Conservation (phyloP, 2,797 vertebrate species). For the Trichosurus vulpecula region DNA sequence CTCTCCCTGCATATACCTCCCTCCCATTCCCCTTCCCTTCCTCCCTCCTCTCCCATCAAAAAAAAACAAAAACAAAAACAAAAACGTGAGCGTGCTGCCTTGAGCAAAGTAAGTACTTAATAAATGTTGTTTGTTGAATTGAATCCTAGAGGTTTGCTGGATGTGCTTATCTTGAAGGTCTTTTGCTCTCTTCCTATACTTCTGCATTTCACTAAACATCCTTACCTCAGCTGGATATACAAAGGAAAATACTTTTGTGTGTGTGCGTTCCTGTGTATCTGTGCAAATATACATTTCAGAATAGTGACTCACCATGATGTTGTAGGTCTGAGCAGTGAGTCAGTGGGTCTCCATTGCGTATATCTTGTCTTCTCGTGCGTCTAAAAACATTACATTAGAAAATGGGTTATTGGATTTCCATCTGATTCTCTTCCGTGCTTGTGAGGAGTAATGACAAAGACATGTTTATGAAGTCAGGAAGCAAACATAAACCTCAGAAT, state of each 20-base stretch:
- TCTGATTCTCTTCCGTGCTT: neutral
- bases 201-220: neutral
- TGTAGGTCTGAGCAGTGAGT: constrained; percentile 98
- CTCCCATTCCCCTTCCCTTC: too few species aligned
- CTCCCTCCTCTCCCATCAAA: too few species aligned
- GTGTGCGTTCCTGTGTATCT: neutral
- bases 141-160: neutral
- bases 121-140: neutral
- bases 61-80: too few species aligned
- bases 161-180: constrained; percentile 1
- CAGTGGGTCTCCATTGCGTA: constrained; percentile 97
- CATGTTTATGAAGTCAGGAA: neutral
- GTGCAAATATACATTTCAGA: neutral
- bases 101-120: neutral
- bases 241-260: neutral
- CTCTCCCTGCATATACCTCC: too few species aligned
- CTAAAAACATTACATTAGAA: constrained; percentile 83
- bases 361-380: constrained; percentile 97
- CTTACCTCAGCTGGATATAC: accelerated
- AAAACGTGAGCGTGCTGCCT: neutral
- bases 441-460: constrained; percentile 23
- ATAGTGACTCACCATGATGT: constrained; percentile 89
- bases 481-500: constrained; percentile 3
- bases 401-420: constrained; percentile 59
- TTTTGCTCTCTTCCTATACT: neutral